phyloP scores from a whole-genome alignment of 2,888 invertebrate genomes.

The Andrena trimmerana region DNA sequence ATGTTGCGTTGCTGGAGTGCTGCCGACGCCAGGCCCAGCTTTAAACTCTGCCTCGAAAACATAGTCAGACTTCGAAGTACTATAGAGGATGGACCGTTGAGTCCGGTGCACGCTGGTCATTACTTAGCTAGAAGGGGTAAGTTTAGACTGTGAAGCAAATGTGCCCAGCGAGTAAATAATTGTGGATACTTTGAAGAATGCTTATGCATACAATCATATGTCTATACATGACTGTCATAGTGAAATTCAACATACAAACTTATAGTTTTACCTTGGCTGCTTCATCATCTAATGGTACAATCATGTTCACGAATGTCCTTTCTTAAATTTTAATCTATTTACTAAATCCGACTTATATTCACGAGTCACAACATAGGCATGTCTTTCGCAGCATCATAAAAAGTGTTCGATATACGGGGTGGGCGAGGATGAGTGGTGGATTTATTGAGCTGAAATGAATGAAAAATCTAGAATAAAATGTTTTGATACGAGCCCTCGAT shows the following conservation, averaged over 20 bases:
- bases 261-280: conserved; percentile 26
- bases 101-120: conserved; percentile 82
- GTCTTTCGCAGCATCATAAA: conserved; percentile 32
- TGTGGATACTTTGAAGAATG: neutral
- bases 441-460: too few species aligned
- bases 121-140: conserved; percentile 80
- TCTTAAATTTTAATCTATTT: conserved; percentile 16
- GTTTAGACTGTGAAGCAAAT: conserved; percentile 16
- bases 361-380: conserved; percentile 31
- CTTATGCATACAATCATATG: conserved; percentile 13
- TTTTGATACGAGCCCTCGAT: too few species aligned
- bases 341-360: conserved; percentile 15
- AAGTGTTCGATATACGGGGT: conserved; percentile 28
- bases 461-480: too few species aligned
- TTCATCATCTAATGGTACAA: conserved; percentile 40
- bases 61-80: conserved; percentile 79
- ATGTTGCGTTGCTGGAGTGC: conserved; percentile 96
- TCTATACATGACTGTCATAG: conserved; percentile 10
- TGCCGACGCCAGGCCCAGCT: conserved; percentile 94
- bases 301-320: conserved; percentile 21
- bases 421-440: too few species aligned
- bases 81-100: conserved; percentile 80
- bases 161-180: neutral
- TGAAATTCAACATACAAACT: neutral
- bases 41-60: conserved; percentile 91